A percentile compares a stretch with the other conserved stretches of the same genome.
Evolutionary conservation across 30 jellyfish, hydroid and myxozoan genomes (phyloP).

Genomic region (Chrysaora quinquecirrha): DNA sequence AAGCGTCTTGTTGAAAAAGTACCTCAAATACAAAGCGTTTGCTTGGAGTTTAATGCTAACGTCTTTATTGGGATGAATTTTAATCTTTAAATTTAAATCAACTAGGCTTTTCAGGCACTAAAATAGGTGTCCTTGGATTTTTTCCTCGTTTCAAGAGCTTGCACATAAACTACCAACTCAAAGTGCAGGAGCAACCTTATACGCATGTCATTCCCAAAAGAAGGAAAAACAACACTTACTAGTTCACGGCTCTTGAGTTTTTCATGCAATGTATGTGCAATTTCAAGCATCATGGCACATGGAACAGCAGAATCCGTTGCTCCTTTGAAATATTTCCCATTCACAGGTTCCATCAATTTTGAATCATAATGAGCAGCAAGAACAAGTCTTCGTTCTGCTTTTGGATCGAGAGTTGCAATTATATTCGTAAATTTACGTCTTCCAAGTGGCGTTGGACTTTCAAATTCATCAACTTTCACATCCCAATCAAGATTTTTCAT

Average conservation of each 20-base stretch:
- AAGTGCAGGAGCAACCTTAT: background rate
- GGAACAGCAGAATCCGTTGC: conserved; percentile 99
- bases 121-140: background rate
- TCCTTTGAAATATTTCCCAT: conserved; percentile 90
- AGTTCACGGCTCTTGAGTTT: conserved; percentile 36
- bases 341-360: conserved; percentile 72
- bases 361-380: conserved; percentile 98
- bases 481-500: conserved; percentile 88
- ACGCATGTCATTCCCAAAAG: background rate
- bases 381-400: conserved; percentile 85
- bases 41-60: no score
- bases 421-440: conserved; percentile 81
- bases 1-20: no score
- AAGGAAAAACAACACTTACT: background rate
- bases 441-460: conserved; percentile 80
- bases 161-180: background rate
- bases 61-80: no score
- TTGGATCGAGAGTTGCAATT: conserved; percentile 90
- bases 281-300: conserved; percentile 96
- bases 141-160: background rate
- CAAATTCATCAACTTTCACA: conserved; percentile 86
- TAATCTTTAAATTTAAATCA: no score
- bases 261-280: conserved; percentile 73
- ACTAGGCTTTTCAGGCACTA: no score
- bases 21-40: no score